Conservation (phyloP, 2,113 vertebrate genomes). For the Istiophorus platypterus region DNA sequence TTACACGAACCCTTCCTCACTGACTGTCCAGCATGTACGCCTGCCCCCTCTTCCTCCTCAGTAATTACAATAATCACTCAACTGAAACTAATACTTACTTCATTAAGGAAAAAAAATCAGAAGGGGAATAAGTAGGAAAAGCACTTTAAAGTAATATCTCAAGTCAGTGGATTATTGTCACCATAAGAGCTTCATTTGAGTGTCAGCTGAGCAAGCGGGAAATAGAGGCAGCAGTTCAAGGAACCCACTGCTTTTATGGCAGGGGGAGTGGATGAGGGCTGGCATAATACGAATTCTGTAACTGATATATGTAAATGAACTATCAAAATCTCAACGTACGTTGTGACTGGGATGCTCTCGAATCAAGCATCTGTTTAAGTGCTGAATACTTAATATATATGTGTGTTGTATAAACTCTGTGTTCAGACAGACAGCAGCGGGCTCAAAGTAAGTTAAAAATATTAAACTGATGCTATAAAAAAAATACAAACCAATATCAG, state of each 20-base stretch:
- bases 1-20: conserved; percentile 36
- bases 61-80: conserved; percentile 83
- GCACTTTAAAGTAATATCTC: conserved; percentile 44
- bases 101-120: conserved; percentile 66
- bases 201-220: conserved; percentile 38
- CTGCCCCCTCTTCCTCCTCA: conserved; percentile 41
- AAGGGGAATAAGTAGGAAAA: conserved; percentile 8
- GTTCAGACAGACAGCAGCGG: not conserved
- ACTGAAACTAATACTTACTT: conserved; percentile 80
- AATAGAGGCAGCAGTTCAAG: conserved; percentile 18
- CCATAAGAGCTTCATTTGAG: conserved; percentile 41
- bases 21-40: conserved; percentile 55
- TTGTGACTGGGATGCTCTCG: not conserved
- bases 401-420: not conserved
- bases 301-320: not conserved
- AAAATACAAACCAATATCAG: not conserved
- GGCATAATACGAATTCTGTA: not conserved
- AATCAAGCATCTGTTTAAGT: not conserved
- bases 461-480: not conserved
- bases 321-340: not conserved
- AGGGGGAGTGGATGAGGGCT: not conserved
- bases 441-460: conserved; percentile 4
- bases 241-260: not conserved
- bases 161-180: conserved; percentile 60
- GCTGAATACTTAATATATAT: too few species aligned